phyloP scores from a whole-genome alignment of 2,797 vertebrate species.

The Lepilemur septentrionalis region DNA sequence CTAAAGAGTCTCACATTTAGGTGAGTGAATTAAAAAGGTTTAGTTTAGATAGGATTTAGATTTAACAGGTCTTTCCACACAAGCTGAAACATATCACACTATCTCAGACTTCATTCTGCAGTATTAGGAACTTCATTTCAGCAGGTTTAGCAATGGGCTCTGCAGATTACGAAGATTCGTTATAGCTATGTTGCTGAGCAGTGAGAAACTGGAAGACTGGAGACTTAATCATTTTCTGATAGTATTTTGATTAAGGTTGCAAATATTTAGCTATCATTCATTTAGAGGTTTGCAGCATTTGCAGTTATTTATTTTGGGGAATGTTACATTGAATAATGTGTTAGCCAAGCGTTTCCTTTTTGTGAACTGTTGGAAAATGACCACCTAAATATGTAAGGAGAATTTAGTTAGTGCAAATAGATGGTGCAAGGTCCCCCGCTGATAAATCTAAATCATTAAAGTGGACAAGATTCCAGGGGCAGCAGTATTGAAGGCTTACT shows the following conservation, averaged over 20 bases:
- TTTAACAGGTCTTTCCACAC: constrained; percentile 5
- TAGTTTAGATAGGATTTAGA: constrained; percentile 27
- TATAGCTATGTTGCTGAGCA: constrained; percentile 41
- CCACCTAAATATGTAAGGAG: not conserved
- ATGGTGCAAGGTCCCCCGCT: not conserved
- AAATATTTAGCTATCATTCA: constrained; percentile 47
- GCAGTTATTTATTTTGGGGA: constrained; percentile 26
- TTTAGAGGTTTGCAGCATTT: constrained; percentile 25
- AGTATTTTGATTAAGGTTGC: constrained; percentile 46
- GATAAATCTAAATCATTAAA: not conserved
- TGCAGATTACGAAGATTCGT: not conserved
- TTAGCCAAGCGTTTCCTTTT: not conserved
- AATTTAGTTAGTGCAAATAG: not conserved
- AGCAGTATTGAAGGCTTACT: not conserved
- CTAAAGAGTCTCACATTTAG: constrained; percentile 35
- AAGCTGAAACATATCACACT: not conserved
- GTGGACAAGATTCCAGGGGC: not conserved
- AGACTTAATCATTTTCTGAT: not conserved
- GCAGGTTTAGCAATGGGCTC: not conserved
- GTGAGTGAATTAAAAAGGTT: not conserved
- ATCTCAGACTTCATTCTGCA: not conserved
- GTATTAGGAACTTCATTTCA: not conserved
- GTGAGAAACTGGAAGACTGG: not conserved
- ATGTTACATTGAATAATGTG: not conserved
- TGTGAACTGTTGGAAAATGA: not conserved